Conservation (phyloP, 2,888 invertebrate genomes). For the Harpagoxenus sublaevis region DNA sequence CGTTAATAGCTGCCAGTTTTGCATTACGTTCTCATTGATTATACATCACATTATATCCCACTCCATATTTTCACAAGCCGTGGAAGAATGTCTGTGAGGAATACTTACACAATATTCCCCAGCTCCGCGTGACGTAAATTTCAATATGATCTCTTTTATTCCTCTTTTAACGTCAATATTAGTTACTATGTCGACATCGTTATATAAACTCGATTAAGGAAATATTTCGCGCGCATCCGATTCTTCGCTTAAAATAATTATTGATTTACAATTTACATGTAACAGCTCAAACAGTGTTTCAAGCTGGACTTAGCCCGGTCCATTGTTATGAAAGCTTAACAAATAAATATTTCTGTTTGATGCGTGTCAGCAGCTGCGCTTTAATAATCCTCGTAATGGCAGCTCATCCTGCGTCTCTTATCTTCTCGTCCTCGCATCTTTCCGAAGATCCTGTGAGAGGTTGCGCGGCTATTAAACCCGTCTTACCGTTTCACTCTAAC, state of each 20-base stretch:
- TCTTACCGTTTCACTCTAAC: constrained; percentile 1
- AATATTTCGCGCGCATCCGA: constrained; percentile 12
- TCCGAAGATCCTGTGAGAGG: background rate
- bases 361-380: background rate
- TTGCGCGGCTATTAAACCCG: constrained; percentile 27
- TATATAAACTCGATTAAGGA: constrained; percentile 1
- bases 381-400: background rate
- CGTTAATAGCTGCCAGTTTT: constrained; percentile 32
- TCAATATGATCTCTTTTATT: constrained; percentile 2
- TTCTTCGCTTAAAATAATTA: constrained; percentile 2
- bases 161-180: background rate
- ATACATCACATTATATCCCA: constrained; percentile 9
- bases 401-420: background rate
- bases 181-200: background rate
- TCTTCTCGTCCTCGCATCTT: background rate
- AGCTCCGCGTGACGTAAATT: constrained; percentile 3
- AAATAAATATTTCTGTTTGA: background rate
- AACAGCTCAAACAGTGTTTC: background rate
- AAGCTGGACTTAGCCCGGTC: background rate
- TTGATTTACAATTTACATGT: background rate
- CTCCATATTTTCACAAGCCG: background rate
- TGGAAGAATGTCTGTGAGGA: background rate
- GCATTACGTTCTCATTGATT: constrained; percentile 35
- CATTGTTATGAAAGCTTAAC: background rate
- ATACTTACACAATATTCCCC: constrained; percentile 7